These are phyloP conservation scores for Amazona finschi DNA, from an alignment of 2,797 vertebrate genomes.

Conservation along the genomic window DNA sequence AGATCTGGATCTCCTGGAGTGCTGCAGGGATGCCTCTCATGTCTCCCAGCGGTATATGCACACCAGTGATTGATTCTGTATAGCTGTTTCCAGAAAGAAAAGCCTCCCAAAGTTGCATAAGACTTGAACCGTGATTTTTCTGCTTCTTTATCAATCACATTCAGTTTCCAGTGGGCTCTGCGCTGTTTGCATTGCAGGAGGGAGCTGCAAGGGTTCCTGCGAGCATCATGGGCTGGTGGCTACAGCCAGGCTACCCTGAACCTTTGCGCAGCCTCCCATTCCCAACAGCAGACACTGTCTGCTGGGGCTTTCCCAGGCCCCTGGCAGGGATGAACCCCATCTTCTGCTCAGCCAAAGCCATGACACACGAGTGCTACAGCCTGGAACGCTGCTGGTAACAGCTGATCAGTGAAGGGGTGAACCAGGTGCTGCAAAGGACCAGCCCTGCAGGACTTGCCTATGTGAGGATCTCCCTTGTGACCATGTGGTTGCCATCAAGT, in stretches of 20 bases:
- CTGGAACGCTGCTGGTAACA: not conserved
- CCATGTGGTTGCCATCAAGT: not conserved
- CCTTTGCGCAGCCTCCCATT: not conserved
- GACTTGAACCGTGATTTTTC: not conserved
- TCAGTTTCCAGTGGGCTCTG: not conserved
- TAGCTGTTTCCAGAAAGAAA: not conserved
- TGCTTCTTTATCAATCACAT: not conserved
- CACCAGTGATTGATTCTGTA: not conserved
- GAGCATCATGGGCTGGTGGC: not conserved
- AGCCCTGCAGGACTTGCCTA: not conserved
- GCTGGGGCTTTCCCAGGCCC: not conserved
- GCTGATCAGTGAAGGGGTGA: not conserved
- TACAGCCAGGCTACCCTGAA: not conserved
- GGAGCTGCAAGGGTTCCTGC: not conserved
- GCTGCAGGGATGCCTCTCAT: not conserved
- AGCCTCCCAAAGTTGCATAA: not conserved
- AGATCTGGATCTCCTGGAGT: not conserved
- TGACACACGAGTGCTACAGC: rapidly evolving
- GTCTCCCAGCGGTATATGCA: not conserved
- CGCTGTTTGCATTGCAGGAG: rapidly evolving
- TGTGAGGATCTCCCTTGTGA: not conserved
- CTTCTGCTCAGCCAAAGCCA: not conserved
- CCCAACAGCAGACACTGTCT: rapidly evolving
- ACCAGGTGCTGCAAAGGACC: not conserved
- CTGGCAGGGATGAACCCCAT: not conserved